These are phyloP conservation scores for Heliconius hermathena DNA, from an alignment of 1,140 invertebrate genomes.

Conservation along the genomic window DNA sequence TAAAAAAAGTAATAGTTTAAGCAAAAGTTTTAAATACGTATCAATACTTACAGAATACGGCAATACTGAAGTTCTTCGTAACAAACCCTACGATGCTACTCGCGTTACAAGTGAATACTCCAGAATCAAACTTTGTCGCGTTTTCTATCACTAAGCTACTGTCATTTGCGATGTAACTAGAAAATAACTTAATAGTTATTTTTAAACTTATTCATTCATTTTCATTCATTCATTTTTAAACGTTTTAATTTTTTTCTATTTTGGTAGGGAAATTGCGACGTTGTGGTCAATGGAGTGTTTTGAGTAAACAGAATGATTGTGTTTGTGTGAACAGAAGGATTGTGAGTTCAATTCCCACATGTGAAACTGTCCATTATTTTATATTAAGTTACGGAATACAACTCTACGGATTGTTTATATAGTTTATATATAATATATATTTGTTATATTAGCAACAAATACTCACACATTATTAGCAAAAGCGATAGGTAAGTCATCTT, in stretches of 20 bases:
- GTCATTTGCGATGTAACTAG: conserved; percentile 52
- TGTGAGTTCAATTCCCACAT: no score
- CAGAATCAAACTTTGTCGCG: conserved; percentile 55
- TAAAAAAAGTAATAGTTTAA: no score
- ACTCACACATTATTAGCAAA: conserved; percentile 64
- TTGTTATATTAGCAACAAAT: background rate
- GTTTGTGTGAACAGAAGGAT: no score
- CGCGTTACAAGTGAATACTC: conserved; percentile 64
- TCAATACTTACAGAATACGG: conserved; percentile 63
- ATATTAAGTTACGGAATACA: no score
- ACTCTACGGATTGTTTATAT: background rate
- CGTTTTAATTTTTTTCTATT: no score
- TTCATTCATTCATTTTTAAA: no score
- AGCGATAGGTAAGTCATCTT: conserved; percentile 54
- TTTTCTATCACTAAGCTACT: conserved; percentile 60
- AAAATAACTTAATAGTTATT: conserved; percentile 27
- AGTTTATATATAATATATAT: background rate
- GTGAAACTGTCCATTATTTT: no score
- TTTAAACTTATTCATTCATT: no score
- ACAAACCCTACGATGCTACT: conserved; percentile 58
- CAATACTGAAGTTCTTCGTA: conserved; percentile 59
- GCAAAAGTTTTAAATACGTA: no score
- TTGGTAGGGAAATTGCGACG: no score
- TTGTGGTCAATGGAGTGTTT: no score
- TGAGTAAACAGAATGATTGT: no score